Conservation (phyloP, 2,113 vertebrate species). For the Bolborhynchus lineola region DNA sequence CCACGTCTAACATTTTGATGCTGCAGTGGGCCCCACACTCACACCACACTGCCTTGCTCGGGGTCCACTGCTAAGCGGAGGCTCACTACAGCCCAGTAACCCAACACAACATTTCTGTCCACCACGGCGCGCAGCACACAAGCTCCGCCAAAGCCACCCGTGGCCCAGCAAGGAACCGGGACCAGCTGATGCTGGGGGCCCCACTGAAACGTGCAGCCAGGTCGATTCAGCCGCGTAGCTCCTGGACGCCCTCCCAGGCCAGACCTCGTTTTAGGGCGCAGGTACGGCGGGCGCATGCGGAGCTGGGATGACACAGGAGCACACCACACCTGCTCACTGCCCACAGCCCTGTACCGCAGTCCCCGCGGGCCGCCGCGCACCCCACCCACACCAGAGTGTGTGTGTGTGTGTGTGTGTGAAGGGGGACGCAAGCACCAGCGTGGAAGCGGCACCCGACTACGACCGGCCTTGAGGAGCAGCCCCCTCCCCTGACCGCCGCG, state of each 20-base stretch:
- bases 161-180: neutral
- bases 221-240: accelerated
- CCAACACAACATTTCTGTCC: neutral
- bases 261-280: neutral
- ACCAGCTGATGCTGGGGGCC: neutral
- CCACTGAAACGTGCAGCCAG: accelerated
- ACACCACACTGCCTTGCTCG: accelerated
- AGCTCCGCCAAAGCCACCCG: neutral
- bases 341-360: neutral
- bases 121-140: accelerated
- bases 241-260: accelerated
- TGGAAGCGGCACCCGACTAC: too few species aligned
- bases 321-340: neutral
- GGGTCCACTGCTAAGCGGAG: neutral
- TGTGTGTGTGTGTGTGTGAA: too few species aligned
- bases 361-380: neutral
- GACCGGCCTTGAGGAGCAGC: neutral
- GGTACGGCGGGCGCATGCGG: neutral
- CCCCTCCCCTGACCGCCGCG: too few species aligned
- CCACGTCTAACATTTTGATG: accelerated
- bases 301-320: neutral
- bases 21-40: accelerated
- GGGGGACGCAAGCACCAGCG: neutral
- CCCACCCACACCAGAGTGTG: too few species aligned
- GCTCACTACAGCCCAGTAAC: neutral